phyloP scores from a whole-genome alignment of 2,888 invertebrate genomes.

The Cyrtodaria siliqua region DNA sequence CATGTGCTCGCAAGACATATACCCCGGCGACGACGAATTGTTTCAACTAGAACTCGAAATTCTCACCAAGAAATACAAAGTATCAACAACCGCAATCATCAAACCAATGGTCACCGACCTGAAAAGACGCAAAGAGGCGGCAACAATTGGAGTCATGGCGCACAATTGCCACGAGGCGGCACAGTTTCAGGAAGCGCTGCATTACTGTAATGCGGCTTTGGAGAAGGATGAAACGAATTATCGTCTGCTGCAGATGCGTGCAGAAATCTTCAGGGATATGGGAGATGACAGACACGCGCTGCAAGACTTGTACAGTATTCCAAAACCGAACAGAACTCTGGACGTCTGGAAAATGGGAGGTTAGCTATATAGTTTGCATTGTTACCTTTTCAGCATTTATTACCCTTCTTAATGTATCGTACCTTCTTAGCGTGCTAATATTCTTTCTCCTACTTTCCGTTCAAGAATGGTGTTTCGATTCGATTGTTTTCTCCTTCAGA shows the following conservation, averaged over 20 bases:
- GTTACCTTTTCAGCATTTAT: no score
- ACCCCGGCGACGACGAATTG: slow-evolving; percentile 79
- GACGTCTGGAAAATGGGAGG: slow-evolving; percentile 82
- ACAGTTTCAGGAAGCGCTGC: slow-evolving; percentile 61
- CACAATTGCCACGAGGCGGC: slow-evolving; percentile 64
- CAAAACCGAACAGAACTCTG: slow-evolving; percentile 69
- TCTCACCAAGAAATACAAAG: slow-evolving; percentile 73
- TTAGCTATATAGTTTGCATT: no score
- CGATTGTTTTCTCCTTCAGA: no score
- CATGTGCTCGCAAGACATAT: slow-evolving; percentile 75
- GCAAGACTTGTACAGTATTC: slow-evolving; percentile 74
- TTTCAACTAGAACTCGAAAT: slow-evolving; percentile 75
- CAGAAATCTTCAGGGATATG: slow-evolving; percentile 68
- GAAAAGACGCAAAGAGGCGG: slow-evolving; percentile 58
- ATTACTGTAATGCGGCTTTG: slow-evolving; percentile 59
- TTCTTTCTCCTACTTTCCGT: no score
- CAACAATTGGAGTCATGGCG: slow-evolving; percentile 66
- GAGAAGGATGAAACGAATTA: slow-evolving; percentile 66
- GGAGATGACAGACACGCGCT: slow-evolving; percentile 67
- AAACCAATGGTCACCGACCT: slow-evolving; percentile 25
- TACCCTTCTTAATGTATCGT: no score
- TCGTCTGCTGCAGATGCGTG: slow-evolving; percentile 70
- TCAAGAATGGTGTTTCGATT: no score
- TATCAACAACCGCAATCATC: slow-evolving; percentile 43
- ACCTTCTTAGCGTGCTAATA: no score